These are phyloP conservation scores for Callimorpha dominula DNA, from an alignment of 2,888 invertebrate genomes.

Conservation along the genomic window DNA sequence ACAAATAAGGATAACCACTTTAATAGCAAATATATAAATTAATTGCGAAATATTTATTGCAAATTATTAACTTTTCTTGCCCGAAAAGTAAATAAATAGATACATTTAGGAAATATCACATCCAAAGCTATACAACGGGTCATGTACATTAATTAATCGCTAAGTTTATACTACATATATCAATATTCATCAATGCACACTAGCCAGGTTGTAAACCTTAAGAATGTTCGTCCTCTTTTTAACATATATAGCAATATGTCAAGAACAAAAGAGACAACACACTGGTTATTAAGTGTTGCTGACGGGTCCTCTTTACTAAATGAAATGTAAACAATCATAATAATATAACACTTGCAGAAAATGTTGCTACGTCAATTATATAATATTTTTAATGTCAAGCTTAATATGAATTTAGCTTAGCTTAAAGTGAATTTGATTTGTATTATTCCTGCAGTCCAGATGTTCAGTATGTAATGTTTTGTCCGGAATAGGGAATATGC, in stretches of 20 bases:
- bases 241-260: neutral
- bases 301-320: neutral
- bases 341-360: neutral
- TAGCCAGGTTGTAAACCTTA: neutral
- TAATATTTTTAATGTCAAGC: neutral
- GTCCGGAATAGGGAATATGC: no score
- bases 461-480: no score
- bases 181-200: neutral
- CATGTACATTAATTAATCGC: neutral
- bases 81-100: neutral
- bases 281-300: neutral
- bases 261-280: neutral
- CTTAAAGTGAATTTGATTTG: neutral
- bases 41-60: neutral
- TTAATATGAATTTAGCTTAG: neutral
- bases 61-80: neutral
- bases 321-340: neutral
- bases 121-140: constrained; percentile 8
- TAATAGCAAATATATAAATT: neutral
- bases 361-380: neutral
- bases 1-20: neutral
- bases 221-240: neutral
- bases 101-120: neutral
- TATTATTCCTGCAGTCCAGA: neutral
- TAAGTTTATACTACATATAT: neutral